phyloP scores from a whole-genome alignment of 2,888 invertebrate genomes.

The Petrophora chlorosata region DNA sequence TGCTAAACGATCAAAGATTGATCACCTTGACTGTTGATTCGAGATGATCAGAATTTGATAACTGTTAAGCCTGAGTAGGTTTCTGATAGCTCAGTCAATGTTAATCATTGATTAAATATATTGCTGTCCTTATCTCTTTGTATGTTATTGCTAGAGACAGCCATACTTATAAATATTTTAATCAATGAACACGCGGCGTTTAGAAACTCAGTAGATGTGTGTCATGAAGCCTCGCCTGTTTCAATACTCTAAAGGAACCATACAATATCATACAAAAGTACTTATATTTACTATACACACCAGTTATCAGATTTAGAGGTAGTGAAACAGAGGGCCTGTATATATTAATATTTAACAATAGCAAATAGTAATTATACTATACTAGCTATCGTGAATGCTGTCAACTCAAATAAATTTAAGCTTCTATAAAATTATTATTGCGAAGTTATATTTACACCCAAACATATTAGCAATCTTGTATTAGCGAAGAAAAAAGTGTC shows the following conservation, averaged over 20 bases:
- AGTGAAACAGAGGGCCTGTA: slow-evolving; percentile 11
- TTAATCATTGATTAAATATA: too few relatives aligned
- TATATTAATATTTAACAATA: slow-evolving; percentile 9
- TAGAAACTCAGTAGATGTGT: too few relatives aligned
- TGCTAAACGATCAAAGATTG: neutral
- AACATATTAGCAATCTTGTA: neutral
- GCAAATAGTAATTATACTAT: slow-evolving; percentile 3
- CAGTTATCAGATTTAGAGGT: slow-evolving; percentile 6
- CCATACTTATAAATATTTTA: too few relatives aligned
- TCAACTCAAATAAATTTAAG: slow-evolving; percentile 8
- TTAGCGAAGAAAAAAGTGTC: too few relatives aligned
- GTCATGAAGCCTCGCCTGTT: slow-evolving; percentile 4
- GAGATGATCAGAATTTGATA: neutral
- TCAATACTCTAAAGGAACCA: slow-evolving; percentile 9
- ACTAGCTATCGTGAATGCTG: slow-evolving; percentile 7
- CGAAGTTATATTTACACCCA: slow-evolving; percentile 1
- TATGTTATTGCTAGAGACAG: too few relatives aligned
- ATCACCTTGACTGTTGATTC: neutral
- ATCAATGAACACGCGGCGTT: too few relatives aligned
- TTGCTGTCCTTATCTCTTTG: too few relatives aligned
- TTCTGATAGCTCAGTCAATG: too few relatives aligned
- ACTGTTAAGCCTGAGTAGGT: too few relatives aligned
- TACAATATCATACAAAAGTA: slow-evolving; percentile 18
- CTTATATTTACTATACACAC: slow-evolving; percentile 15
- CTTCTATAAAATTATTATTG: slow-evolving; percentile 1